Evolutionary conservation across 1,140 invertebrate species (phyloP), one percentile per base, ranked within the genome.

Genomic region (Melitaea cinxia): DNA sequence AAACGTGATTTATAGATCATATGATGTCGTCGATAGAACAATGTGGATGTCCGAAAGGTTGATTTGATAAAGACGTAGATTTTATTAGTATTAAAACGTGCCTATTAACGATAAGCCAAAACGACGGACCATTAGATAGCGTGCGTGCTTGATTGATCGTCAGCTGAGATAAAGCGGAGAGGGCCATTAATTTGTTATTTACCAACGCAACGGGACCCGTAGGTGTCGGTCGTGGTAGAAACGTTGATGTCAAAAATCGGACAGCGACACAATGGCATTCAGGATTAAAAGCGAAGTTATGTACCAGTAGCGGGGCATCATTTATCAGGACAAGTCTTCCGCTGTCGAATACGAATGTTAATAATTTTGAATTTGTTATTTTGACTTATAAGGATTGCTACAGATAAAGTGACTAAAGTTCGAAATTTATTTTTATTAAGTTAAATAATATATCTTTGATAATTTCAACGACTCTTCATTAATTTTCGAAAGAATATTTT

Each of bases 281-380:
- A 79, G 82, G 82, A 88, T 88, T 89, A 89, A 90, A 90, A 90
- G 86, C 83, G 76, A 90, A 87, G 75, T 78, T 79, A 61, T 90
- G 88, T 90, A 85, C 70, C 81, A 75, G 83, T 82, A 83, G 80
- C 82, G 50, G 73, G 76, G 65, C 73, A 83, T 90, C 85, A 90
- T 90, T 90, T 90, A 90, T 90, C 85, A 90, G 79, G 72, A 80
- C 75, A 78, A 73, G 77, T 69, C 74, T 74, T 74, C 28, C 42
- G 42, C 42, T 33, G 59, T 66, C 53, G 56, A 56, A 60, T 49
- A 21, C 52, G 52, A 66, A 58, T 42, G 50, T 47, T 15, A 23
- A 52, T 61, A 52, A 61, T 53, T 30, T 62, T 47, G 21, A 47
- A 47, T 47, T 47, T 47, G 42, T 47, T 47, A 17, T 23, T 47